Conservation (phyloP, 2,888 invertebrate genomes). For the Rhagonycha fulva region DNA sequence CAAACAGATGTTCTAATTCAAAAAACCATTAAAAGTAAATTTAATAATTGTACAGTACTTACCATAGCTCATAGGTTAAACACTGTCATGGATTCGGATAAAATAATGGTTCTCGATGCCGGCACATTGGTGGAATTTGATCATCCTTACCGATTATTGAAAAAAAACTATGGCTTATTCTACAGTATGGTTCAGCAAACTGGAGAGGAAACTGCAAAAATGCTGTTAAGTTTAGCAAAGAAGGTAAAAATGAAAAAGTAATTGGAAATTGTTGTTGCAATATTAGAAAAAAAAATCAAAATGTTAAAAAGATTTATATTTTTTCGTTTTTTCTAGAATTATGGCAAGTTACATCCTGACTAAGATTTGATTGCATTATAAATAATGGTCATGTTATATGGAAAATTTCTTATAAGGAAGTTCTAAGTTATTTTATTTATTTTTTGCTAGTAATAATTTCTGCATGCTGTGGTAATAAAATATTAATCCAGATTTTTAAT, state of each 20-base stretch:
- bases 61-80: conserved; percentile 80
- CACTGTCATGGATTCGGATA: conserved; percentile 81
- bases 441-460: no score
- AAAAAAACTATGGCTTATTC: conserved; percentile 54
- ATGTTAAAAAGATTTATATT: no score
- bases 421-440: no score
- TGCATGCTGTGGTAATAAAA: no score
- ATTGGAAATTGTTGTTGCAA: no score
- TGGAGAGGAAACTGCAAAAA: not conserved
- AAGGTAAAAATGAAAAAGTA: not conserved
- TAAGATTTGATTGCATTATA: no score
- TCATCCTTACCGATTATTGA: conserved; percentile 67
- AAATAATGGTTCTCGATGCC: conserved; percentile 75
- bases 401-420: no score
- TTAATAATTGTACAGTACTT: conserved; percentile 73
- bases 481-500: no score
- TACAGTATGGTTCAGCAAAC: conserved; percentile 3
- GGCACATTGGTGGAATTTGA: conserved; percentile 76
- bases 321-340: no score
- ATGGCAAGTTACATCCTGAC: no score
- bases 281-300: no score
- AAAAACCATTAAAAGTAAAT: conserved; percentile 70
- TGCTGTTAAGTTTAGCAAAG: not conserved
- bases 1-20: conserved; percentile 77
- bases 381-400: no score